A percentile compares a stretch with the other conserved stretches of the same genome.
Conservation (phyloP, 2,797 vertebrate species). For the Phoebastria nigripes region DNA sequence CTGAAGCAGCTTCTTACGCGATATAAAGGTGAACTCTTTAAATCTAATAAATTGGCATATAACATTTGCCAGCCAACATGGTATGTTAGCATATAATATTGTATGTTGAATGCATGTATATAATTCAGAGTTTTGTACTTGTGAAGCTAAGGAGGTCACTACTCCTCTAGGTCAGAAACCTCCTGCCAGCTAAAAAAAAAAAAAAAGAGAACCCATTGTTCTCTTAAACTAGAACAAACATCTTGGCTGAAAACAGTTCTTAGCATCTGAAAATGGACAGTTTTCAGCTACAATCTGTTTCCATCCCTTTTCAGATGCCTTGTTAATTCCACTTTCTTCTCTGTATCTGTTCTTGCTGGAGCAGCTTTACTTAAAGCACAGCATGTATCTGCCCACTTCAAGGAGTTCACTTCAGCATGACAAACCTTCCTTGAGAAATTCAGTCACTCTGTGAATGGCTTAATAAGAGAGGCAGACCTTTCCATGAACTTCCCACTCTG, state of each 20-base stretch:
- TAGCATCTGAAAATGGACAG: not conserved
- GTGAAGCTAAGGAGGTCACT: not conserved
- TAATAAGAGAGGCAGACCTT: not conserved
- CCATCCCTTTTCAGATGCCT: not conserved
- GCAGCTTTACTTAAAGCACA: not conserved
- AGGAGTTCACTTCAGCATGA: not conserved
- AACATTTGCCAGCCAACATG: not conserved
- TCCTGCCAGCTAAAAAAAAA: not conserved
- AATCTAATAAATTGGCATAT: not conserved
- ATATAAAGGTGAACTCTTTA: constrained; percentile 81
- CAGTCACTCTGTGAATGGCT: not conserved
- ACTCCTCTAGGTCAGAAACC: not conserved
- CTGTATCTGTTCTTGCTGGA: not conserved
- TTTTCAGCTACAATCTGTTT: not conserved
- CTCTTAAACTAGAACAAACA: not conserved
- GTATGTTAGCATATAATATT: not conserved
- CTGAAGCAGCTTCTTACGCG: constrained; percentile 85
- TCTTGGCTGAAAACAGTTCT: not conserved
- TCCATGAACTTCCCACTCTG: not conserved
- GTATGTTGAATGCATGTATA: not conserved
- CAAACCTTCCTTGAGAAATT: not conserved
- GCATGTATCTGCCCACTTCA: not conserved
- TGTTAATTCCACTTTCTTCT: not conserved
- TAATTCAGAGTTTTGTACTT: not conserved
- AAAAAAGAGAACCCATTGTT: not conserved